phyloP scores from a whole-genome alignment of 2,113 vertebrate species.

The Columba livia region DNA sequence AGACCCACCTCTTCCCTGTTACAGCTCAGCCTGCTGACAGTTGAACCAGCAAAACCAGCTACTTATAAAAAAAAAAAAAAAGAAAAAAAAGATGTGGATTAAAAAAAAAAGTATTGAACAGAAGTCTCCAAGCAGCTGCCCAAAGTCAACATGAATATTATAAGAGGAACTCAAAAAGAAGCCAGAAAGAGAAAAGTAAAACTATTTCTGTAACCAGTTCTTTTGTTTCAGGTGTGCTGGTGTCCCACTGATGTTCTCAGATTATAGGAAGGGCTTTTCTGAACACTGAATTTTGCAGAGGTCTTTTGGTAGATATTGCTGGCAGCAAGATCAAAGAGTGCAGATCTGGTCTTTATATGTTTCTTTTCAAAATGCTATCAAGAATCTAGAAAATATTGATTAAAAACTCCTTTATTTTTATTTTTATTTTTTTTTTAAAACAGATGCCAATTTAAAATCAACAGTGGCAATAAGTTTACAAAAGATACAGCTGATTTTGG shows the following conservation, averaged over 20 bases:
- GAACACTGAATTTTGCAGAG: not conserved
- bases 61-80: not conserved
- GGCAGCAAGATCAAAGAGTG: not conserved
- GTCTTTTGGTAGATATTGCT: not conserved
- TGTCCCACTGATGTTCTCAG: not conserved
- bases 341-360: not conserved
- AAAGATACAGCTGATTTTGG: not conserved
- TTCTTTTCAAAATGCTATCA: not conserved
- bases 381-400: not conserved
- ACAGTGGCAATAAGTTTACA: fast-evolving
- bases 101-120: not conserved
- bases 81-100: not conserved
- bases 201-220: not conserved
- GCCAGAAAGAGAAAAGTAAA: not conserved
- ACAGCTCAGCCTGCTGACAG: not conserved
- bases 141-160: not conserved
- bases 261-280: not conserved
- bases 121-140: not conserved
- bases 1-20: not conserved
- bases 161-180: not conserved
- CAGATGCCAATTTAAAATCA: not conserved
- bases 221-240: not conserved
- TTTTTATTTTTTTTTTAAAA: not conserved
- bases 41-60: not conserved
- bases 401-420: not conserved